Evolutionary conservation across 2,797 vertebrate species (phyloP).

Genomic region (Miichthys miiuy): DNA sequence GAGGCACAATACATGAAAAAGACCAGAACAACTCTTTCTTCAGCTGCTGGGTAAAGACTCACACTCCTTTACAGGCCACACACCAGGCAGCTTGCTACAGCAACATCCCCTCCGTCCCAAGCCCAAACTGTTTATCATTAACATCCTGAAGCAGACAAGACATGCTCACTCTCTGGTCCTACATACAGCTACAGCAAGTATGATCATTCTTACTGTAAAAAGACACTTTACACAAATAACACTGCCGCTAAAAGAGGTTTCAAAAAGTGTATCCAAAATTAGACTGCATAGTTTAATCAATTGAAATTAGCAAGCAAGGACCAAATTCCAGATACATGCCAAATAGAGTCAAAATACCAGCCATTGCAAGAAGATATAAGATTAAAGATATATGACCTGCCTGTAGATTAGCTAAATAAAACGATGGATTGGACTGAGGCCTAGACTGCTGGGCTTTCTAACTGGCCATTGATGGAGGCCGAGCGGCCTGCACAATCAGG

Average conservation of each 20-base stretch:
- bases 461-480: slow-evolving; percentile 67
- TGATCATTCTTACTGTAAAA: neutral
- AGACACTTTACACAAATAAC: neutral
- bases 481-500: slow-evolving; percentile 56
- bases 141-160: neutral
- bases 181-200: neutral
- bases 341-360: neutral
- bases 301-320: neutral
- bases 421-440: slow-evolving; percentile 31
- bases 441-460: slow-evolving; percentile 56
- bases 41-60: slow-evolving; percentile 30
- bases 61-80: slow-evolving; percentile 27
- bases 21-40: slow-evolving; percentile 1
- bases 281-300: neutral
- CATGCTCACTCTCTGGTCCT: neutral
- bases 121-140: slow-evolving; percentile 3
- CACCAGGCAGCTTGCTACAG: slow-evolving; percentile 22
- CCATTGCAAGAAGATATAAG: neutral
- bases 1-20: neutral
- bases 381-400: neutral
- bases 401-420: slow-evolving; percentile 20
- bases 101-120: neutral
- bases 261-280: neutral
- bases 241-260: neutral
- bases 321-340: neutral